Evolutionary conservation across 2,797 vertebrate species (phyloP).

Genomic region (Hydrophis major): DNA sequence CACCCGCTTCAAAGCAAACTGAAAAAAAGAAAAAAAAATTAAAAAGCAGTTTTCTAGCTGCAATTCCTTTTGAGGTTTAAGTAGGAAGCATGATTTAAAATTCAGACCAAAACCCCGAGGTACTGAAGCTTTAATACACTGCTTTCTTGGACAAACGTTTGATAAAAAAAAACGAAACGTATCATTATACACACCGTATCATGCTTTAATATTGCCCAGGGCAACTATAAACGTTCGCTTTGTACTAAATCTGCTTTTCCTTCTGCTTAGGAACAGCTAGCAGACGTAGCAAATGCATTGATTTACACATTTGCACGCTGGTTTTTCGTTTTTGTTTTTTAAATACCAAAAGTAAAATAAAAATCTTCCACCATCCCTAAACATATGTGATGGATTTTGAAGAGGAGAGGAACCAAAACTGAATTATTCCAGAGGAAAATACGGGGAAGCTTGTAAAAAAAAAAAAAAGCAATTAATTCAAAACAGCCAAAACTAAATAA

Average conservation of each 20-base stretch:
- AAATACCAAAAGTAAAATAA: too few relatives aligned
- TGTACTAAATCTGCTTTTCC: slow-evolving; percentile 76
- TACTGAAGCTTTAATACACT: slow-evolving; percentile 80
- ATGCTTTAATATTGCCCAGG: slow-evolving; percentile 78
- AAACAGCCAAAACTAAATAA: neutral
- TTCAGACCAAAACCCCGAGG: slow-evolving; percentile 81
- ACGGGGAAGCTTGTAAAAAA: neutral
- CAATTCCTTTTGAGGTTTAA: slow-evolving; percentile 81
- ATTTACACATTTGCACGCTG: slow-evolving; percentile 49
- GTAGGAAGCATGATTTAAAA: slow-evolving; percentile 80
- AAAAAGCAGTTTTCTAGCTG: slow-evolving; percentile 78
- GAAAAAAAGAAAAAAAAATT: slow-evolving; percentile 72
- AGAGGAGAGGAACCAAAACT: neutral
- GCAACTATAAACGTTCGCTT: slow-evolving; percentile 81
- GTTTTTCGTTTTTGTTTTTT: neutral
- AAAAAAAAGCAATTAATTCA: neutral
- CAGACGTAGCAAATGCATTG: slow-evolving; percentile 51
- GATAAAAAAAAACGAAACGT: slow-evolving; percentile 72
- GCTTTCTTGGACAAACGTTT: slow-evolving; percentile 82
- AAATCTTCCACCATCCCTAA: slow-evolving; percentile 34
- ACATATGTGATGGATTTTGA: slow-evolving; percentile 31
- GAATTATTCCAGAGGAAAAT: slow-evolving; percentile 1
- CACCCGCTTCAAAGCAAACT: slow-evolving; percentile 79
- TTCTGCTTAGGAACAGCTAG: slow-evolving; percentile 65
- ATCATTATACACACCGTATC: slow-evolving; percentile 74